Percentiles rank a stretch among this genome's conserved stretches.
Conservation (phyloP, 2,888 invertebrate species). For the Pseudococcus longispinus region DNA sequence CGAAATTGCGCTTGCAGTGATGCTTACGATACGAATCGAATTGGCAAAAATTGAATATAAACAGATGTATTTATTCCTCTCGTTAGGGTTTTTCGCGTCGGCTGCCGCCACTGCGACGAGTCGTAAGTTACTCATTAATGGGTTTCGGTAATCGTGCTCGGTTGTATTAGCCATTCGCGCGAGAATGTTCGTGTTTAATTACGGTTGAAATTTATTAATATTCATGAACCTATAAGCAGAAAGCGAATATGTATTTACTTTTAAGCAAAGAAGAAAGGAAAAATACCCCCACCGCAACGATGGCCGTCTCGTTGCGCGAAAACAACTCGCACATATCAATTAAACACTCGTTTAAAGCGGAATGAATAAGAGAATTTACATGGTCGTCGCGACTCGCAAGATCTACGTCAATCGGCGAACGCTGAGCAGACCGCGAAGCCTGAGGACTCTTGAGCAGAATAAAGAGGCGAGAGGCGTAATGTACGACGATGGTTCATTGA, state of each 20-base stretch:
- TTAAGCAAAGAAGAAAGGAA: not conserved
- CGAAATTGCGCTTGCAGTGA: not conserved
- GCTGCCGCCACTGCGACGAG: too few relatives aligned
- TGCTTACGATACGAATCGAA: not conserved
- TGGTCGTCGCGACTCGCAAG: not conserved
- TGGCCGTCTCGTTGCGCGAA: not conserved
- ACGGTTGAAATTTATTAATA: not conserved
- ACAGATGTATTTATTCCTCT: not conserved
- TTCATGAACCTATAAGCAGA: not conserved
- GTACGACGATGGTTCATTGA: not conserved
- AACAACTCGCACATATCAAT: slow-evolving; percentile 23
- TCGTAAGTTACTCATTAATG: not conserved
- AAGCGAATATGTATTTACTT: not conserved
- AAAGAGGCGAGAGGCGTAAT: not conserved
- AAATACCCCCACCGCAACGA: not conserved
- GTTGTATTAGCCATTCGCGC: not conserved
- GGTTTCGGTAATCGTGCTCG: not conserved
- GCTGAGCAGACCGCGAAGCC: not conserved
- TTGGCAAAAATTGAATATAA: not conserved
- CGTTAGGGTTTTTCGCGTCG: not conserved
- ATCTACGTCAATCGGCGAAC: not conserved
- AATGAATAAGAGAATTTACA: not conserved
- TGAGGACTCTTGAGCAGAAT: not conserved
- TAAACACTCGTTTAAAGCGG: not conserved
- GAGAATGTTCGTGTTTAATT: not conserved